Evolutionary conservation across 2,888 invertebrate species (phyloP).

Genomic region (Cepaea hortensis): DNA sequence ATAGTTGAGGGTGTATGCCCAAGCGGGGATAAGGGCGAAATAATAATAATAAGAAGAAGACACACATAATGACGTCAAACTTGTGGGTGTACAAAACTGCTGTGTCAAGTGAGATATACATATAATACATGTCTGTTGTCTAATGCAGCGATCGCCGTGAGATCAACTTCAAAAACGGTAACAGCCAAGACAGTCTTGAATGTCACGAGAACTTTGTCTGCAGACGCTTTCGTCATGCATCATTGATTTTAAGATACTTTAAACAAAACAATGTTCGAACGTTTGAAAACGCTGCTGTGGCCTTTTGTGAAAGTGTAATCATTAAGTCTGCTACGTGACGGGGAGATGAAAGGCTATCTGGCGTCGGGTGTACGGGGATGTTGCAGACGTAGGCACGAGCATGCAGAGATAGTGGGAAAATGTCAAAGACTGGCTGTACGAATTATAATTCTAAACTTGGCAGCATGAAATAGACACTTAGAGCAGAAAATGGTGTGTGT

Average conservation of each 20-base stretch:
- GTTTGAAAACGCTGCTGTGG: not conserved
- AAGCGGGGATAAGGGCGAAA: too few species aligned
- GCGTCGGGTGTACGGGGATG: too few species aligned
- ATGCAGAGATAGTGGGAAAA: not conserved
- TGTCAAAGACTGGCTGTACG: not conserved
- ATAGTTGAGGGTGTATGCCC: too few species aligned
- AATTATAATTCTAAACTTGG: not conserved
- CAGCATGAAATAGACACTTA: not conserved
- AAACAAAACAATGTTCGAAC: not conserved
- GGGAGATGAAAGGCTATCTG: too few species aligned
- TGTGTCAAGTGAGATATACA: too few species aligned
- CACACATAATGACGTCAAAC: too few species aligned
- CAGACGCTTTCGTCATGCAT: not conserved
- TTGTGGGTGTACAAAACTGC: too few species aligned
- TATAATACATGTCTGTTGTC: too few species aligned
- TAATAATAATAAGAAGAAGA: too few species aligned
- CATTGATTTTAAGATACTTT: constrained; percentile 3
- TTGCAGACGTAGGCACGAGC: too few species aligned
- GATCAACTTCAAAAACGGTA: not conserved
- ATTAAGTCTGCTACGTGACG: not conserved
- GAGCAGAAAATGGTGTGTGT: not conserved
- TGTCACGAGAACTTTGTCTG: not conserved
- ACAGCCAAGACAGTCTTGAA: not conserved
- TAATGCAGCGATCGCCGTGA: too few species aligned
- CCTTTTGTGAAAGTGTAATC: too few species aligned